A percentile compares a stretch with the other conserved stretches of the same genome.
phyloP scores from a whole-genome alignment of 2,888 invertebrate species.

The Nemotelus nigrinus region DNA sequence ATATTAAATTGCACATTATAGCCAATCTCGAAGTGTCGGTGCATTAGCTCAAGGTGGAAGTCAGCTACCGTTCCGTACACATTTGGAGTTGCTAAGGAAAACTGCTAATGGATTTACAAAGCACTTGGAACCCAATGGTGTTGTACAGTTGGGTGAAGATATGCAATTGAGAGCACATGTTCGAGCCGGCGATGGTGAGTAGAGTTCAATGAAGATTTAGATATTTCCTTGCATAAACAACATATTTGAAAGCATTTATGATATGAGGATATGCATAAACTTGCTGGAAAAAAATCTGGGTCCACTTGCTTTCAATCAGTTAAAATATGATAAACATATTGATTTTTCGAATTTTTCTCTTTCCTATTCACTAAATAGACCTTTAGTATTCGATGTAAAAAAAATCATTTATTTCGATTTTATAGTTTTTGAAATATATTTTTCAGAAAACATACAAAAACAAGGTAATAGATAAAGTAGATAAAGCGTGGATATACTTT shows the following conservation, averaged over 20 bases:
- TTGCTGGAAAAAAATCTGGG: background rate
- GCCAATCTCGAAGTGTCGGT: slow-evolving; percentile 61
- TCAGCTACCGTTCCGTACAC: slow-evolving; percentile 68
- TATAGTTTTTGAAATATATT: no score
- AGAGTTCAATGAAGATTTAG: background rate
- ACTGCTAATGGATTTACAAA: slow-evolving; percentile 66
- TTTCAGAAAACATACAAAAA: no score
- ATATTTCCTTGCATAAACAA: background rate
- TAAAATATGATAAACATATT: no score
- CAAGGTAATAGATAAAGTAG: no score
- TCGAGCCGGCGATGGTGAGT: slow-evolving; percentile 68
- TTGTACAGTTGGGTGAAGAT: slow-evolving; percentile 70
- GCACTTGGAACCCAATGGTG: slow-evolving; percentile 66
- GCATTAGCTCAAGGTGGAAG: slow-evolving; percentile 68
- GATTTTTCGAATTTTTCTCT: no score
- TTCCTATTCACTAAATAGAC: no score
- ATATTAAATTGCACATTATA: slow-evolving; percentile 47
- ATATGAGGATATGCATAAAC: background rate
- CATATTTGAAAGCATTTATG: background rate
- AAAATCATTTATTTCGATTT: no score
- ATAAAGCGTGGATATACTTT: no score
- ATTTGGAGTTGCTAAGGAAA: slow-evolving; percentile 67
- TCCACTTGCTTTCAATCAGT: no score
- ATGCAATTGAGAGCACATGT: slow-evolving; percentile 67
- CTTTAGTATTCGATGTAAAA: no score